A percentile compares a stretch with the other conserved stretches of the same genome.
Conservation (phyloP, 2,113 vertebrate genomes). For the Vidua chalybeata region DNA sequence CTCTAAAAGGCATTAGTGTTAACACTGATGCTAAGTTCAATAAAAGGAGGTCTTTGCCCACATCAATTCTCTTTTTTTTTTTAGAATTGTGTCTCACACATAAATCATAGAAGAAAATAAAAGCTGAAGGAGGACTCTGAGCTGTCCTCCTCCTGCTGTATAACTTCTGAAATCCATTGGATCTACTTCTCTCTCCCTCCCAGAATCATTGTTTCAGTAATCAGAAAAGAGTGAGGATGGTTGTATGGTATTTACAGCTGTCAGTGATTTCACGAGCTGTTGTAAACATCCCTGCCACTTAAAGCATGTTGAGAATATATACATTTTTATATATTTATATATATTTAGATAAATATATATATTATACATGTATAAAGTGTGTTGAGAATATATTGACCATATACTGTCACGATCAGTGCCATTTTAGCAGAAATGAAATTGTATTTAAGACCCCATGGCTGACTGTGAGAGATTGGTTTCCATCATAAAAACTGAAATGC, state of each 20-base stretch:
- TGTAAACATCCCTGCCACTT: constrained; percentile 40
- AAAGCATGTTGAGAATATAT: background rate
- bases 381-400: background rate
- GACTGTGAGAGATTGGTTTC: constrained; percentile 47
- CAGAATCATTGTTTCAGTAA: background rate
- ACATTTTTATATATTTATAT: background rate
- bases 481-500: constrained; percentile 55
- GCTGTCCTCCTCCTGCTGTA: background rate
- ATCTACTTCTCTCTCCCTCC: background rate
- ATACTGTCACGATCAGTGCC: background rate
- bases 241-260: constrained; percentile 25
- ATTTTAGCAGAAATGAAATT: constrained; percentile 33
- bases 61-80: background rate
- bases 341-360: too few species aligned
- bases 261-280: constrained; percentile 12
- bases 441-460: constrained; percentile 3
- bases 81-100: background rate
- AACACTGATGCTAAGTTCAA: background rate
- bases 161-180: background rate
- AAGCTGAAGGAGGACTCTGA: background rate
- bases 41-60: background rate
- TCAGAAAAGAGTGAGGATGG: background rate
- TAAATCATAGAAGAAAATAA: background rate
- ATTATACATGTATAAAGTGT: background rate
- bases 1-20: constrained; percentile 3